phyloP scores from a whole-genome alignment of 2,113 vertebrate species.

The Mormyrus lacerda region DNA sequence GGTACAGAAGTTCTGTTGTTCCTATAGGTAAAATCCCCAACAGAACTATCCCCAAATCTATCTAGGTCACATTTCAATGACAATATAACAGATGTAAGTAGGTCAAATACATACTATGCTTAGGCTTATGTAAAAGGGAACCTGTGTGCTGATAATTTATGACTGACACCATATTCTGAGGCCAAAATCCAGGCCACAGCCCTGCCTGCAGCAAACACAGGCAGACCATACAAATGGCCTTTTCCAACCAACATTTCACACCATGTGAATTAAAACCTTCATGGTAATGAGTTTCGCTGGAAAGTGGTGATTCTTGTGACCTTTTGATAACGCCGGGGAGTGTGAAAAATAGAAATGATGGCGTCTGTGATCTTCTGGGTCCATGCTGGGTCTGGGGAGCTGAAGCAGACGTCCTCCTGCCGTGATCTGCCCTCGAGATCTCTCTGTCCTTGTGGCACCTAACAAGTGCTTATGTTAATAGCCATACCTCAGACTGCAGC shows the following conservation, averaged over 20 bases:
- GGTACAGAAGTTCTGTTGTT: neutral
- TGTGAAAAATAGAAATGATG: neutral
- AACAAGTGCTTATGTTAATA: neutral
- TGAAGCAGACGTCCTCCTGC: neutral
- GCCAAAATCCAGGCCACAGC: neutral
- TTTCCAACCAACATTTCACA: neutral
- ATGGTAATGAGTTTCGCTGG: neutral
- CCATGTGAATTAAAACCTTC: neutral
- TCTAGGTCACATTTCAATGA: neutral
- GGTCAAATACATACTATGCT: neutral
- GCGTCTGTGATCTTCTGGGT: neutral
- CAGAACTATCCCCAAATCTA: neutral
- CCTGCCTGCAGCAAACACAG: neutral
- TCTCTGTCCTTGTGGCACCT: neutral
- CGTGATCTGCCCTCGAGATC: neutral
- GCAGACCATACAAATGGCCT: neutral
- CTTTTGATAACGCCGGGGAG: neutral
- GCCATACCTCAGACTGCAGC: neutral
- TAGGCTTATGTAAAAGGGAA: neutral
- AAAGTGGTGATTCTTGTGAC: neutral
- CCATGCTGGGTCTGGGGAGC: neutral
- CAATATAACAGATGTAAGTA: neutral
- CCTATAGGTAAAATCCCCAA: neutral
- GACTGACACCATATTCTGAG: neutral
- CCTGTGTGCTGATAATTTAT: neutral